A percentile compares a stretch with the other conserved stretches of the same genome.
phyloP scores from a whole-genome alignment of 1,140 invertebrate genomes.

The Subanguina moxae region DNA sequence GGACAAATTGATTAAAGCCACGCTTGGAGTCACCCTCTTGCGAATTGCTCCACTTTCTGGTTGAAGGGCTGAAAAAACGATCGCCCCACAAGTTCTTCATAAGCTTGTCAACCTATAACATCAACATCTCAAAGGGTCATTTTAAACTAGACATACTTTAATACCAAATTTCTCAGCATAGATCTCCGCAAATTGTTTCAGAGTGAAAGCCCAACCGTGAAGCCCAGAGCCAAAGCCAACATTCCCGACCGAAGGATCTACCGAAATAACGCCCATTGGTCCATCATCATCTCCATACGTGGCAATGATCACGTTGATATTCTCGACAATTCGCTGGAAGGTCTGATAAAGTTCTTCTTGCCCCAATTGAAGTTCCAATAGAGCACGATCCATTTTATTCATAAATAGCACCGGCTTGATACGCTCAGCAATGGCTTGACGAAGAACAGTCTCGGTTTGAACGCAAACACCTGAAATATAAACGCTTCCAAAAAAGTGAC shows the following conservation, averaged over 20 bases:
- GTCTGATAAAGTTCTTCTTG: constrained; percentile 96
- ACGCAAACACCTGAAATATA: constrained; percentile 82
- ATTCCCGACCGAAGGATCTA: constrained; percentile 92
- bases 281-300: constrained; percentile 94
- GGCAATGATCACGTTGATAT: too few relatives aligned
- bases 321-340: constrained; percentile 99
- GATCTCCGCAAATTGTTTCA: too few relatives aligned
- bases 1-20: constrained; percentile 95
- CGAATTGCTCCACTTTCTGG: constrained; percentile 94
- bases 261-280: constrained; percentile 96
- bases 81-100: constrained; percentile 91
- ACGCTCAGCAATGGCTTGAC: constrained; percentile 96
- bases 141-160: constrained; percentile 99
- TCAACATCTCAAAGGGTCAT: too few relatives aligned
- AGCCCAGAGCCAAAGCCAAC: constrained; percentile 97
- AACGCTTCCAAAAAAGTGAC: neutral
- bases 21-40: constrained; percentile 80
- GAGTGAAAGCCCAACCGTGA: too few relatives aligned
- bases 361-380: constrained; percentile 83
- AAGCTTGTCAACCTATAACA: constrained; percentile 74
- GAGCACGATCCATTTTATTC: constrained; percentile 98
- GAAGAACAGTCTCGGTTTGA: constrained; percentile 95
- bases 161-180: too few relatives aligned
- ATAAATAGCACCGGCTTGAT: constrained; percentile 99
- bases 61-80: constrained; percentile 93